phyloP scores from a whole-genome alignment of 2,113 vertebrate species.

The Empidonax traillii region DNA sequence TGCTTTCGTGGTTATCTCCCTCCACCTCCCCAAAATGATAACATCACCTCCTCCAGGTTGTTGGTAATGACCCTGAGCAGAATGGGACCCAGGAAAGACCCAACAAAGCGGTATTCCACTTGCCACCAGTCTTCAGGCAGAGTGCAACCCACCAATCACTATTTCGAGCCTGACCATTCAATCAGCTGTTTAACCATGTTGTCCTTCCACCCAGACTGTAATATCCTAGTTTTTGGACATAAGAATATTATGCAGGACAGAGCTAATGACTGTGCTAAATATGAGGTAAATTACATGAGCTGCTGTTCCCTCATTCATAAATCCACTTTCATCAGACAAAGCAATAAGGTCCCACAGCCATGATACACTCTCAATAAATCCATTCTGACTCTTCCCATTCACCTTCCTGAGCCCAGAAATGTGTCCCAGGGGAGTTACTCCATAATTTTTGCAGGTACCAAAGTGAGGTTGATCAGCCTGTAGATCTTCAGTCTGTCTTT shows the following conservation, averaged over 20 bases:
- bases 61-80: background rate
- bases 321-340: background rate
- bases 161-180: background rate
- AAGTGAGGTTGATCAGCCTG: background rate
- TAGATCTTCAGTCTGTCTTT: background rate
- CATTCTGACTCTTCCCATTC: background rate
- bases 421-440: background rate
- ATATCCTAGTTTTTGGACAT: background rate
- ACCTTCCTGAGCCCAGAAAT: background rate
- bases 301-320: background rate
- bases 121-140: background rate
- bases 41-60: background rate
- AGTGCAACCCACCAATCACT: background rate
- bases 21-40: accelerated
- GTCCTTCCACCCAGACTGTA: background rate
- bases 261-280: background rate
- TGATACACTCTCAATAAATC: background rate
- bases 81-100: background rate
- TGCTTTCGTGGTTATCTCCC: background rate
- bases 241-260: background rate
- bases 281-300: background rate
- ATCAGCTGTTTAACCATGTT: background rate
- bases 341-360: background rate
- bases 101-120: background rate
- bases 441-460: background rate